Conservation (phyloP, 2,888 invertebrate species). For the Ischnus inquisitorius region DNA sequence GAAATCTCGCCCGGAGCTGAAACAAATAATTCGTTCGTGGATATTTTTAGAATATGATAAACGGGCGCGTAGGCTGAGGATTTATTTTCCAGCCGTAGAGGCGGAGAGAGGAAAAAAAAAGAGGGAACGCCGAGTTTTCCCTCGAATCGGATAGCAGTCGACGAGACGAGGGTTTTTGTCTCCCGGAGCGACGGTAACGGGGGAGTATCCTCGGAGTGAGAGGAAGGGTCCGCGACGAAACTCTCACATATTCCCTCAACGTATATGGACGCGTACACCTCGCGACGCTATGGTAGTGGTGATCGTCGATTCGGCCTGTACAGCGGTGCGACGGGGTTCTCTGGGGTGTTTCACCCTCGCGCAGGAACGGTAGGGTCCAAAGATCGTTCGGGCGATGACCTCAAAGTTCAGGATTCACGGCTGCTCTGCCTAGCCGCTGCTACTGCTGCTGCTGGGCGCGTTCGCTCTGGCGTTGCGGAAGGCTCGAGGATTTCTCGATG, state of each 20-base stretch:
- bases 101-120: slow-evolving; percentile 11
- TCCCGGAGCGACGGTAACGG: slow-evolving; percentile 55
- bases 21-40: not conserved
- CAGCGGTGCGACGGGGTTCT: slow-evolving; percentile 44
- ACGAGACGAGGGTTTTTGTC: slow-evolving; percentile 63
- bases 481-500: slow-evolving; percentile 54
- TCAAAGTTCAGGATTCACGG: slow-evolving; percentile 74
- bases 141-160: slow-evolving; percentile 64
- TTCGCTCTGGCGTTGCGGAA: slow-evolving; percentile 61
- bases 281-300: slow-evolving; percentile 28
- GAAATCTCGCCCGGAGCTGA: not conserved
- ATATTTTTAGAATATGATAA: slow-evolving; percentile 54
- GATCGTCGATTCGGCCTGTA: slow-evolving; percentile 64
- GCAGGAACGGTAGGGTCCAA: slow-evolving; percentile 81
- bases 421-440: slow-evolving; percentile 36
- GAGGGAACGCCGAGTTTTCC: slow-evolving; percentile 57
- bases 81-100: slow-evolving; percentile 34
- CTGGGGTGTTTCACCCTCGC: slow-evolving; percentile 78
- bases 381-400: slow-evolving; percentile 84
- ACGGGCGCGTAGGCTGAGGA: slow-evolving; percentile 33
- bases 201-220: slow-evolving; percentile 60
- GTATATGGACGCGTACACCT: slow-evolving; percentile 4
- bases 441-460: slow-evolving; percentile 62
- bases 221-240: slow-evolving; percentile 56
- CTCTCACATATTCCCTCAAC: slow-evolving; percentile 33